Evolutionary conservation across 1,140 invertebrate genomes (phyloP).

Genomic region (Nebria ingens): DNA sequence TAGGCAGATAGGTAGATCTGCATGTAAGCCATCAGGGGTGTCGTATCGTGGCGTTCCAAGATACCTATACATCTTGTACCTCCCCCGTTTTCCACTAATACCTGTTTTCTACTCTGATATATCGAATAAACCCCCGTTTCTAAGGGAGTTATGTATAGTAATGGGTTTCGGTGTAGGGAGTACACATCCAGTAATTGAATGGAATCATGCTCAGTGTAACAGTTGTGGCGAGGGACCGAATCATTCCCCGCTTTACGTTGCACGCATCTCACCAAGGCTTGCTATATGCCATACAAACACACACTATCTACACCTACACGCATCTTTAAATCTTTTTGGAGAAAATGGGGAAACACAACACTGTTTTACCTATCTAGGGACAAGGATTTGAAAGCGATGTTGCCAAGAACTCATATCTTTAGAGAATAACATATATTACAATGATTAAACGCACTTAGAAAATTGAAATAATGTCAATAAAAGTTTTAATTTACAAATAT

Average conservation of each 20-base stretch:
- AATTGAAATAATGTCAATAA: too few species aligned
- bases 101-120: constrained; percentile 9
- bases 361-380: too few species aligned
- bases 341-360: neutral
- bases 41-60: neutral
- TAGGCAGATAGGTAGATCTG: too few species aligned
- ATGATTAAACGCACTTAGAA: too few species aligned
- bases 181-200: constrained; percentile 3
- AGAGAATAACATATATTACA: too few species aligned
- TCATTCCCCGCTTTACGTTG: neutral
- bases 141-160: constrained; percentile 9
- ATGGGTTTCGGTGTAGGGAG: constrained; percentile 2
- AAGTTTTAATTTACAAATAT: too few species aligned
- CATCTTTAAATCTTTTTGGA: neutral
- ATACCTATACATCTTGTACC: constrained; percentile 8
- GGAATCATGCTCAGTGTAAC: constrained; percentile 8
- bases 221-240: neutral
- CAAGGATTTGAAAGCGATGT: too few species aligned
- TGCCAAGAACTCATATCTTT: too few species aligned
- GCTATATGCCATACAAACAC: neutral
- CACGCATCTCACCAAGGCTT: neutral
- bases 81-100: neutral
- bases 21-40: constrained; percentile 6
- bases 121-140: constrained; percentile 1
- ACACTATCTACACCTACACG: neutral